A percentile compares a stretch with the other conserved stretches of the same genome.
phyloP scores from a whole-genome alignment of 2,797 vertebrate genomes.

The Gadopsis marmoratus region DNA sequence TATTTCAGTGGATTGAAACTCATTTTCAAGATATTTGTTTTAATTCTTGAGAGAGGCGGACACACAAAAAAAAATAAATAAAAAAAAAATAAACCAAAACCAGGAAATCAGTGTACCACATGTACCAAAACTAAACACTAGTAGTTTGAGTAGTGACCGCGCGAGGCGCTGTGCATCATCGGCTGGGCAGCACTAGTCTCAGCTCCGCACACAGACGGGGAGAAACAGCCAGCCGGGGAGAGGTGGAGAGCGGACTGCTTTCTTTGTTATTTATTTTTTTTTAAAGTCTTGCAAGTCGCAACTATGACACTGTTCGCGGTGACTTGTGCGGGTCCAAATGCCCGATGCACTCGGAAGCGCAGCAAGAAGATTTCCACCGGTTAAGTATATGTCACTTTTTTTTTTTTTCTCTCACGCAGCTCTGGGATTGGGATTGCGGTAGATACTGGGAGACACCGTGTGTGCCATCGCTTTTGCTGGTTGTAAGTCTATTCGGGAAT shows the following conservation, averaged over 20 bases:
- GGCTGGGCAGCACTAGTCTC: conserved; percentile 48
- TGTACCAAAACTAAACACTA: conserved; percentile 36
- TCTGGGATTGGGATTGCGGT: conserved; percentile 81
- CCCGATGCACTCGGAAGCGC: conserved; percentile 81
- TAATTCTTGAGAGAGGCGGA: neutral
- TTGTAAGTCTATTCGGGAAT: conserved; percentile 59
- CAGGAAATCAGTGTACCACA: conserved; percentile 27
- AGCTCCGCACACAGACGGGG: conserved; percentile 75
- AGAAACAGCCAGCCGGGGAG: conserved; percentile 86
- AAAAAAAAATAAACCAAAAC: neutral
- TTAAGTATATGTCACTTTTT: conserved; percentile 85
- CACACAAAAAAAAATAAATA: neutral
- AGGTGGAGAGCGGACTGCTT: conserved; percentile 83
- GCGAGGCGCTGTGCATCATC: conserved; percentile 85
- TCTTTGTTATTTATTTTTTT: conserved; percentile 84
- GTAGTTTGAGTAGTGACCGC: conserved; percentile 82
- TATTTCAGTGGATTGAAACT: neutral
- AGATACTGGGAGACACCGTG: conserved; percentile 64
- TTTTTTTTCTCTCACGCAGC: conserved; percentile 34
- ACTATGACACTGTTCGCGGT: conserved; percentile 78
- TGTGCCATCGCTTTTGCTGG: conserved; percentile 77
- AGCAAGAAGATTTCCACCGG: conserved; percentile 80
- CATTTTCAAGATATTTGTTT: neutral
- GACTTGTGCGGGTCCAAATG: conserved; percentile 69
- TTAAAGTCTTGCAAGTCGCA: conserved; percentile 82